Conservation (phyloP, 2,113 vertebrate species). For the Xiphias gladius region DNA sequence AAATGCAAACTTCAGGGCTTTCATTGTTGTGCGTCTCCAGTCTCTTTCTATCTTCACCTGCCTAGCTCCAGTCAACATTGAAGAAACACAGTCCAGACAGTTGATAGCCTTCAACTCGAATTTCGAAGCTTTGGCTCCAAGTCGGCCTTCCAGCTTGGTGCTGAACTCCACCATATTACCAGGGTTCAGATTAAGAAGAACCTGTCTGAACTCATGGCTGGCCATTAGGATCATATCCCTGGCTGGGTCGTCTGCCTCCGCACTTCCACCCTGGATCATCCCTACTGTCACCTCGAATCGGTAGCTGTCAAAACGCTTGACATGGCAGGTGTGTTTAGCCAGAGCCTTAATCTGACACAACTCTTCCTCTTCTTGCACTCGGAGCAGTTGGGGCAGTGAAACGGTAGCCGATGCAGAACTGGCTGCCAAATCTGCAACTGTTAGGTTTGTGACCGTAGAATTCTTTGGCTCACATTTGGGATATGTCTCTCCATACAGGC, state of each 20-base stretch:
- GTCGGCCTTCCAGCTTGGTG: slow-evolving; percentile 93
- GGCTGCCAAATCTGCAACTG: slow-evolving; percentile 17
- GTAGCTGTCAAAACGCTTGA: slow-evolving; percentile 94
- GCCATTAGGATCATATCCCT: slow-evolving; percentile 93
- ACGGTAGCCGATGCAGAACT: neutral
- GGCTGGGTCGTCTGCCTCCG: slow-evolving; percentile 84
- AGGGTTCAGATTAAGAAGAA: slow-evolving; percentile 89
- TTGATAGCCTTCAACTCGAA: slow-evolving; percentile 96
- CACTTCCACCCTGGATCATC: slow-evolving; percentile 80
- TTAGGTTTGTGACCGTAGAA: slow-evolving; percentile 60
- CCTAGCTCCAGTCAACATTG: slow-evolving; percentile 82
- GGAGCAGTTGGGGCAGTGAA: slow-evolving; percentile 55
- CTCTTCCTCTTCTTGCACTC: slow-evolving; percentile 87
- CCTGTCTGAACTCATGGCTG: slow-evolving; percentile 93
- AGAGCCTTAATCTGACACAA: slow-evolving; percentile 91
- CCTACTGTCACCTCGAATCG: slow-evolving; percentile 94
- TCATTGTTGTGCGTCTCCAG: slow-evolving; percentile 91
- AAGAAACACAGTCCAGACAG: slow-evolving; percentile 92
- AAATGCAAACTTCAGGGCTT: slow-evolving; percentile 93
- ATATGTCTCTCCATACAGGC: slow-evolving; percentile 94
- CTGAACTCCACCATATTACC: slow-evolving; percentile 95
- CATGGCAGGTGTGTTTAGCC: slow-evolving; percentile 92
- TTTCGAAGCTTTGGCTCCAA: slow-evolving; percentile 91
- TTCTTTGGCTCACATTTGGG: slow-evolving; percentile 88
- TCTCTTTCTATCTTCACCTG: slow-evolving; percentile 95